Conservation (phyloP, 2,888 invertebrate species). For the Sacculina carcini region DNA sequence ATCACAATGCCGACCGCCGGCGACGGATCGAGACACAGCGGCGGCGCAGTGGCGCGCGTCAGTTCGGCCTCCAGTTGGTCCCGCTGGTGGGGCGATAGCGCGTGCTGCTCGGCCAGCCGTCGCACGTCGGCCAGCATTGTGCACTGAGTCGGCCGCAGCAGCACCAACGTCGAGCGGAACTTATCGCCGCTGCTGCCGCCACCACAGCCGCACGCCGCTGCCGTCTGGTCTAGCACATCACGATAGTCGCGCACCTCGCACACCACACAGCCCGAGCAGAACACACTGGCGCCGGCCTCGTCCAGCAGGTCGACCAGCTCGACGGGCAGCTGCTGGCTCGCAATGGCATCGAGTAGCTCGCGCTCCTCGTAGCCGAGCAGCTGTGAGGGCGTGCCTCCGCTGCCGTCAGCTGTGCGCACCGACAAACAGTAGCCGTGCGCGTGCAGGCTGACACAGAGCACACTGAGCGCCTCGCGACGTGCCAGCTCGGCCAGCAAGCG, state of each 20-base stretch:
- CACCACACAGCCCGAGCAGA: conserved; percentile 61
- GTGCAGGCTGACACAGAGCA: conserved; percentile 66
- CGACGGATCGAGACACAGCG: conserved; percentile 65
- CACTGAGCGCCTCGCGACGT: conserved; percentile 57
- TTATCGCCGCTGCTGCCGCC: background rate
- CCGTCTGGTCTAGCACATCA: conserved; percentile 13
- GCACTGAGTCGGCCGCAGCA: conserved; percentile 5
- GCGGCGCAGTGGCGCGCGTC: conserved; percentile 57
- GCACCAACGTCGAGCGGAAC: background rate
- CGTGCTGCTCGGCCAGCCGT: conserved; percentile 27
- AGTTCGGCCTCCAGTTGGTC: conserved; percentile 55
- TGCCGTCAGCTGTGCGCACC: conserved; percentile 14
- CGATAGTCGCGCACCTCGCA: conserved; percentile 70
- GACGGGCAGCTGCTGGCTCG: conserved; percentile 70
- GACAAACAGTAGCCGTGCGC: conserved; percentile 53
- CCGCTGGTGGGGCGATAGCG: conserved; percentile 47
- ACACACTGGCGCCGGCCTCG: conserved; percentile 34
- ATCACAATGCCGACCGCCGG: conserved; percentile 49
- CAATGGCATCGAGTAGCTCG: conserved; percentile 54
- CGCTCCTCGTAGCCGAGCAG: conserved; percentile 60
- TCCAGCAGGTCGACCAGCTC: conserved; percentile 58
- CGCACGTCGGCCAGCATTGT: conserved; percentile 32
- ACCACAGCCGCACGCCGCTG: background rate
- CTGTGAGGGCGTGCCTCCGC: conserved; percentile 16
- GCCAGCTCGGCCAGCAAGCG: conserved; percentile 52